A percentile compares a stretch with the other conserved stretches of the same genome.
Conservation (phyloP, 2,888 invertebrate genomes). For the Romanomermis culicivorax region DNA sequence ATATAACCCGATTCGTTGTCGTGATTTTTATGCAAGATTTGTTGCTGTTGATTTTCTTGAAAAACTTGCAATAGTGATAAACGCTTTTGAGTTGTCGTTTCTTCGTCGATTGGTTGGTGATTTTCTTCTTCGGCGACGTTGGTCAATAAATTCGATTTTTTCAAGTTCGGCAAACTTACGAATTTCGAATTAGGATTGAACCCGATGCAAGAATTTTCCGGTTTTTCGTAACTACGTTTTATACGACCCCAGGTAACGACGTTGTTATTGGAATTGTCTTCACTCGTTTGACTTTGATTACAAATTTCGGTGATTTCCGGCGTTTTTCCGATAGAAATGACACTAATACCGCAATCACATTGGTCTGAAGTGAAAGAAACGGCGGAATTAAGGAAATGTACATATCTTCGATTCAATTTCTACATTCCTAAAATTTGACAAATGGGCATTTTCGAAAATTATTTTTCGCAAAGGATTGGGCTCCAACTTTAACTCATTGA, state of each 20-base stretch:
- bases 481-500: no score
- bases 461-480: no score
- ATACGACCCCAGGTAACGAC: slow-evolving; percentile 29
- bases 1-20: background rate
- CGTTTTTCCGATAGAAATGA: no score
- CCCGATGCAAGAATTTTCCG: slow-evolving; percentile 12
- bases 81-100: slow-evolving; percentile 4
- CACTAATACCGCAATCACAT: no score
- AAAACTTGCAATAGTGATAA: background rate
- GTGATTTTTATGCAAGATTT: background rate
- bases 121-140: slow-evolving; percentile 4
- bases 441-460: no score
- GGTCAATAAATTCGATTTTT: background rate
- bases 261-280: background rate
- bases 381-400: no score
- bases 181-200: slow-evolving; percentile 14
- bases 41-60: background rate
- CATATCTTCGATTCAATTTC: no score
- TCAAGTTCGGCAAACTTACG: slow-evolving; percentile 14
- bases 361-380: no score
- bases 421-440: no score
- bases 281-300: background rate
- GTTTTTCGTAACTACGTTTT: slow-evolving; percentile 11
- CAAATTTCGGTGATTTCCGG: no score
- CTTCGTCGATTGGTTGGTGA: background rate